These are phyloP conservation scores for Fulmarus glacialis DNA, from an alignment of 2,113 vertebrate species.

Conservation along the genomic window DNA sequence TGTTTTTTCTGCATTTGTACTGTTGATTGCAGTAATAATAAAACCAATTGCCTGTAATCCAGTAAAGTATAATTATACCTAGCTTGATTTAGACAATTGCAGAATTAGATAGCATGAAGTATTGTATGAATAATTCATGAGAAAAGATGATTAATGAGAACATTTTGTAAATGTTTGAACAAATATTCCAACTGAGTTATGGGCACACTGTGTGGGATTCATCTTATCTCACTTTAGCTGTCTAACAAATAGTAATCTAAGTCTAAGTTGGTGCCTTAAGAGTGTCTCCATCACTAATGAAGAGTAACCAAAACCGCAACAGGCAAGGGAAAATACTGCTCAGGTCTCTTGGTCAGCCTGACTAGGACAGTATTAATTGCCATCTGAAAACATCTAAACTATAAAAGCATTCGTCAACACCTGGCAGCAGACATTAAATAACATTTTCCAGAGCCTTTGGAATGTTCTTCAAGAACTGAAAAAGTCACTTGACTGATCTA, in stretches of 20 bases:
- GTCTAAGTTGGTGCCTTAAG: background rate
- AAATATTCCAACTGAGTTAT: background rate
- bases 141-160: background rate
- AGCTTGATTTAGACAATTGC: slow-evolving; percentile 31
- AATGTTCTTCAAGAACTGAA: background rate
- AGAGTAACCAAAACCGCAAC: background rate
- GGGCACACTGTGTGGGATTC: background rate
- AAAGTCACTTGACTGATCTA: background rate
- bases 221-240: background rate
- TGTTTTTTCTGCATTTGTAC: slow-evolving; percentile 3
- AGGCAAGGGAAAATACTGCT: background rate
- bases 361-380: background rate
- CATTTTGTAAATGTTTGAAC: background rate
- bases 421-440: background rate
- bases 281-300: background rate
- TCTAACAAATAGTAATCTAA: background rate
- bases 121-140: slow-evolving; percentile 42
- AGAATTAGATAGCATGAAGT: background rate
- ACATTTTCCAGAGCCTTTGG: background rate
- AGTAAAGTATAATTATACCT: slow-evolving; percentile 45
- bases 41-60: slow-evolving; percentile 43
- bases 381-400: background rate
- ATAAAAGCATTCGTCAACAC: background rate
- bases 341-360: background rate
- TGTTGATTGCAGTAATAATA: slow-evolving; percentile 51